Base-by-base conservation (phyloP, 2,888 invertebrate species). In the Standfussiana lucernea region DNA sequence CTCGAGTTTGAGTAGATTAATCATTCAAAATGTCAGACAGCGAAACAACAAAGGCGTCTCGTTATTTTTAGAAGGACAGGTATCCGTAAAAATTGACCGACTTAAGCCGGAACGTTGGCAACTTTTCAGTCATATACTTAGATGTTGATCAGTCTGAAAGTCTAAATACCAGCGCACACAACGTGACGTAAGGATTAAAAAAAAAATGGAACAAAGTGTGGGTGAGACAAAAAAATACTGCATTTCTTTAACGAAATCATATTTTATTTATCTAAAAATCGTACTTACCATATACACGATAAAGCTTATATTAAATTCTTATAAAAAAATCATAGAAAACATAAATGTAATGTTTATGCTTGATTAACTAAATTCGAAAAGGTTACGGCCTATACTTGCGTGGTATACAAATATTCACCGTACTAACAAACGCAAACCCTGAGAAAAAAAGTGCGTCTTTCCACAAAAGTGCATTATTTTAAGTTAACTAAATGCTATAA, bases 31-130 rank as follows among this genome's bases (percentile, higher is more conserved):
- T 53, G 42, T 78, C 53, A 72, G n/a, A 68, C 47, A 24, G 32
- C 32, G 32, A 35, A 67, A 80, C n/a, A 53, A 84, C 73, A 81
- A 84, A 79, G 35, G 2, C 42, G 61, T 13, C 18, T 74, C 0
- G 18, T 21, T 80, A 73, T 69, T 84, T 79, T 50, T 65, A 61
- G 35, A 10, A 24, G 11, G 64, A 61, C 81, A 75, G 70, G 81
- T 67, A 67, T 84, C 53, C 50, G 50, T 80, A 68, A 59, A 59
- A 72, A 42, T 8, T 67, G 80, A 50, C 80, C 62, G 62, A 83
- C 80, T 56, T 79, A 37, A 50, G 21, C 61, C 35, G 50, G 28
- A 40, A 69, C 65, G 15, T 35, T 79, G 83, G 79, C 83, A 78
- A 83, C 65, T 47, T 66, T 45, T 78, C 78, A 53, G 28, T 11